Evolutionary conservation across 2,888 invertebrate species (phyloP).

Genomic region (Tricholauxania praeusta): DNA sequence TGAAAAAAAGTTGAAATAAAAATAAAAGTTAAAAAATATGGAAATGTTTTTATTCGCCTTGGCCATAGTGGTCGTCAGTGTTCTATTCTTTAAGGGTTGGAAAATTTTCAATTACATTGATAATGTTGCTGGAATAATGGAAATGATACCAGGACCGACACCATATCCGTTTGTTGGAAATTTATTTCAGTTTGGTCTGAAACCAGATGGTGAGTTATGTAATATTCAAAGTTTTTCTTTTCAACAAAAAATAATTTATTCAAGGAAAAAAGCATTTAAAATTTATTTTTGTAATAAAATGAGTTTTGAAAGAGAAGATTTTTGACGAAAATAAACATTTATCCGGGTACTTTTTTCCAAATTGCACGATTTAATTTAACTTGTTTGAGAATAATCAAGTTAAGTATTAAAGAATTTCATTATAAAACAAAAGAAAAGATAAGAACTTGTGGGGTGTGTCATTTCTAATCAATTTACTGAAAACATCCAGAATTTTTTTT

Average conservation of each 20-base stretch:
- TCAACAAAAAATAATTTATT: not conserved
- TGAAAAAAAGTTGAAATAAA: constrained; percentile 13
- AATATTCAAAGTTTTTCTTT: not conserved
- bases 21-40: constrained; percentile 17
- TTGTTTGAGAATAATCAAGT: too few relatives aligned
- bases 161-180: constrained; percentile 63
- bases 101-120: constrained; percentile 59
- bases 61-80: constrained; percentile 53
- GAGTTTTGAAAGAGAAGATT: too few relatives aligned
- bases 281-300: not conserved
- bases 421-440: too few relatives aligned
- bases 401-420: too few relatives aligned
- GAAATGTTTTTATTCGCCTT: constrained; percentile 56
- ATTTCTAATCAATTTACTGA: too few relatives aligned
- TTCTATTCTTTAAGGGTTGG: constrained; percentile 58
- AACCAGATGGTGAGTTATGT: constrained; percentile 57
- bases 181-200: constrained; percentile 60
- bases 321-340: not conserved
- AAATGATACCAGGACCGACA: constrained; percentile 62
- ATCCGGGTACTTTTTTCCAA: not conserved
- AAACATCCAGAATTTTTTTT: too few relatives aligned
- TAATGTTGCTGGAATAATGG: constrained; percentile 62
- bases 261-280: not conserved
- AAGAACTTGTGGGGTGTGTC: too few relatives aligned
- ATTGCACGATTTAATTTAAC: too few relatives aligned